These are phyloP conservation scores for Caenorhabditis sp. DNA, from an alignment of 2,888 invertebrate species.

Conservation along the genomic window DNA sequence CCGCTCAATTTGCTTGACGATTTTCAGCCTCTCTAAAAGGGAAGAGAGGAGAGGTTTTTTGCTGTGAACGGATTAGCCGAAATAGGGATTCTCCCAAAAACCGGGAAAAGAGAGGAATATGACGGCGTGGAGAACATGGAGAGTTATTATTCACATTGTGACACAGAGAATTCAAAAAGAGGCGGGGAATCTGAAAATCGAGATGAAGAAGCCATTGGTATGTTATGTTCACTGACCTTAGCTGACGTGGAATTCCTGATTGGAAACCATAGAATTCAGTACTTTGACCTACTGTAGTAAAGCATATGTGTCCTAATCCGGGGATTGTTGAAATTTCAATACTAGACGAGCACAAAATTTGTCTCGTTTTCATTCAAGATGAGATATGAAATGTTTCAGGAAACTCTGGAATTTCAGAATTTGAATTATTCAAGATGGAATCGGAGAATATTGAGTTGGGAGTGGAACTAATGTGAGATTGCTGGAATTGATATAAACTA, in stretches of 20 bases:
- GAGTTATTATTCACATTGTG: slow-evolving; percentile 8
- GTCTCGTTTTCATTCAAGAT: not conserved
- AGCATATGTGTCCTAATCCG: slow-evolving; percentile 15
- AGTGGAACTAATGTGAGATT: not conserved
- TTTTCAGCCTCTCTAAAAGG: slow-evolving; percentile 18
- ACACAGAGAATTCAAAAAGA: not conserved
- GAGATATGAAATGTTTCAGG: not conserved
- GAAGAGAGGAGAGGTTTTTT: not conserved
- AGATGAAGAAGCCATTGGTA: slow-evolving; percentile 11
- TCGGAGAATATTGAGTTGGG: not conserved
- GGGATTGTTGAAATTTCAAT: slow-evolving; percentile 5
- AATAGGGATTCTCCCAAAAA: slow-evolving; percentile 36
- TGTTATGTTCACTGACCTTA: slow-evolving; percentile 30
- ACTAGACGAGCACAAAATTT: too few species aligned
- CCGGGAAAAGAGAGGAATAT: not conserved
- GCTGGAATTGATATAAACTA: not conserved
- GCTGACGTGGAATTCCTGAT: not conserved
- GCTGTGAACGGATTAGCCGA: slow-evolving; percentile 25
- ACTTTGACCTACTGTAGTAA: slow-evolving; percentile 14
- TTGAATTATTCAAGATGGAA: not conserved
- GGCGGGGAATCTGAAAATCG: slow-evolving; percentile 3
- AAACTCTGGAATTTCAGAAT: not conserved
- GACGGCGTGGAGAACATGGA: not conserved
- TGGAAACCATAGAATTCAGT: slow-evolving; percentile 20
- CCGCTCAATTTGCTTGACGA: slow-evolving; percentile 33